A percentile compares a stretch with the other conserved stretches of the same genome.
phyloP scores from a whole-genome alignment of 2,113 vertebrate genomes.

The Bostrychus sinensis region DNA sequence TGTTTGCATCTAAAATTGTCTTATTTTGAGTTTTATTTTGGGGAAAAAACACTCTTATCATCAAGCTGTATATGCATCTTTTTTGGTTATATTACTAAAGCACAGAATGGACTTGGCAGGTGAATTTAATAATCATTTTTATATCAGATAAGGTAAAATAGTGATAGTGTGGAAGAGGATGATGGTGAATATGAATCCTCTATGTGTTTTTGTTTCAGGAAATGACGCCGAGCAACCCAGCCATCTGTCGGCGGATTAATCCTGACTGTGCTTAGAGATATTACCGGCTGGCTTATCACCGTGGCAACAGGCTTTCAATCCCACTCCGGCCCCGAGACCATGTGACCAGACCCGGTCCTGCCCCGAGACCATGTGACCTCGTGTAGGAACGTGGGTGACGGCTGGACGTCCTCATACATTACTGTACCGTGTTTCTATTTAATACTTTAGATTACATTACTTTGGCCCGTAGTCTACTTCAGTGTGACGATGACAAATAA shows the following conservation, averaged over 20 bases:
- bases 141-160: slow-evolving; percentile 35
- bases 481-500: too few relatives aligned
- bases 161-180: slow-evolving; percentile 18
- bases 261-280: slow-evolving; percentile 81
- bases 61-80: too few relatives aligned
- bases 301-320: slow-evolving; percentile 82
- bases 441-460: too few relatives aligned
- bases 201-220: slow-evolving; percentile 69
- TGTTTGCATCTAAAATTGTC: too few relatives aligned
- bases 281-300: slow-evolving; percentile 82
- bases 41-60: too few relatives aligned
- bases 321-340: slow-evolving; percentile 65
- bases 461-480: too few relatives aligned
- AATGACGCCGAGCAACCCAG: slow-evolving; percentile 69
- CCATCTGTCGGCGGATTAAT: slow-evolving; percentile 85
- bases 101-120: too few relatives aligned
- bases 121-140: slow-evolving; percentile 38
- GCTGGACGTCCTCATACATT: slow-evolving; percentile 21
- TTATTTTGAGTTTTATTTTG: too few relatives aligned
- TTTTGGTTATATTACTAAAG: too few relatives aligned
- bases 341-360: background rate
- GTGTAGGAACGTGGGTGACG: slow-evolving; percentile 47
- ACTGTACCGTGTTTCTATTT: too few relatives aligned
- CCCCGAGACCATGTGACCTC: slow-evolving; percentile 71
- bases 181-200: slow-evolving; percentile 45